A percentile compares a stretch with the other conserved stretches of the same genome.
Conservation (phyloP, 2,797 vertebrate genomes). For the Crax fasciolata region DNA sequence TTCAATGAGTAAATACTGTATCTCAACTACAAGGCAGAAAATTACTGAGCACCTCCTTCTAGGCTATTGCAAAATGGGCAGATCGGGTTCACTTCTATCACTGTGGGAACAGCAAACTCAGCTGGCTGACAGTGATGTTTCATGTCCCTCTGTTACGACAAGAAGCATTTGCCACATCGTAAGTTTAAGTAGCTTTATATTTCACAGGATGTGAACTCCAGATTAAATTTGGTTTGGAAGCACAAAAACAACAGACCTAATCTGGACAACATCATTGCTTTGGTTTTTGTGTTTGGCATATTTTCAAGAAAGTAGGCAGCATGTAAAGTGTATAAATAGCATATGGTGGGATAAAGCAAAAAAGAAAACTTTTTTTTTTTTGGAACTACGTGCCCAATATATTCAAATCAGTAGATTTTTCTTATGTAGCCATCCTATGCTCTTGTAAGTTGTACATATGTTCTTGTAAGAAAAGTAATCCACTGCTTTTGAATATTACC, state of each 20-base stretch:
- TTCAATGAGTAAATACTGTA: background rate
- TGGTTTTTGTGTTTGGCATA: background rate
- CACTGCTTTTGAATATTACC: background rate
- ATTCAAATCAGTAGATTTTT: background rate
- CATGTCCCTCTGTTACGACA: background rate
- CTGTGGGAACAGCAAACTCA: background rate
- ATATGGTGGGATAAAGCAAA: background rate
- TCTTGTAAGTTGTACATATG: background rate
- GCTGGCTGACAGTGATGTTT: background rate
- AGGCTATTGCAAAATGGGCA: background rate
- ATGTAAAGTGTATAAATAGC: background rate
- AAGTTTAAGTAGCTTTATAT: background rate
- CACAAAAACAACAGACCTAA: background rate
- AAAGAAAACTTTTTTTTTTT: background rate
- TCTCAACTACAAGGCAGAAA: background rate
- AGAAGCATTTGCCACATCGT: background rate
- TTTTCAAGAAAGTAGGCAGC: background rate
- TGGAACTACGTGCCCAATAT: rapidly evolving
- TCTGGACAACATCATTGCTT: background rate
- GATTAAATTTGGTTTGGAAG: background rate
- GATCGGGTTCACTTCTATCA: background rate
- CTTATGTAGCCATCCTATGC: background rate
- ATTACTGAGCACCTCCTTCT: background rate
- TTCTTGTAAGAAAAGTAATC: background rate
- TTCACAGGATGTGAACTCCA: background rate